Evolutionary conservation across 2,888 invertebrate genomes (phyloP).

Genomic region (Chelonus formosanus): DNA sequence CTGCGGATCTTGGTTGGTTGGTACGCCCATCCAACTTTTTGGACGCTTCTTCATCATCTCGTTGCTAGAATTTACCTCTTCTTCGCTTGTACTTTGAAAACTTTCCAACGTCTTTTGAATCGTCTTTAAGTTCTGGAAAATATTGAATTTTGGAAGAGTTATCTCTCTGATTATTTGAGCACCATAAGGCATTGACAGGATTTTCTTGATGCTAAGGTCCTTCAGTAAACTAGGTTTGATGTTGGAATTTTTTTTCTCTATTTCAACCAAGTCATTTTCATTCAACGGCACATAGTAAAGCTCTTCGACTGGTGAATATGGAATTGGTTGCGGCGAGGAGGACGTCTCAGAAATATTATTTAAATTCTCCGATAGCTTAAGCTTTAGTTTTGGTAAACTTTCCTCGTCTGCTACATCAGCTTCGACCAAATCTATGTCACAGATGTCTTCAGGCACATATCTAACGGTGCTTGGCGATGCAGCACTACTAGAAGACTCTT

Average conservation of each 20-base stretch:
- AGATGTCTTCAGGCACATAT: conserved; percentile 71
- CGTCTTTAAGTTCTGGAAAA: conserved; percentile 48
- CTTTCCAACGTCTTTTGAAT: conserved; percentile 43
- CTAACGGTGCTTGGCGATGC: conserved; percentile 75
- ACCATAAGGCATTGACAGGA: conserved; percentile 76
- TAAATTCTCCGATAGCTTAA: conserved; percentile 2
- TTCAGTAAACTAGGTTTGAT: conserved; percentile 68
- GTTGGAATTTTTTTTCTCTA: not conserved
- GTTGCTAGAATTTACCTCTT: conserved; percentile 10
- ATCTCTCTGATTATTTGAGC: conserved; percentile 67
- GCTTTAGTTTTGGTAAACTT: conserved; percentile 51
- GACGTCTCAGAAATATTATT: conserved; percentile 61
- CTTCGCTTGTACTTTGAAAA: conserved; percentile 22
- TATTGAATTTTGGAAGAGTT: conserved; percentile 48
- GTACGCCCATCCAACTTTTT: conserved; percentile 71
- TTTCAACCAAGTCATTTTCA: not conserved
- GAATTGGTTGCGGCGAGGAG: conserved; percentile 43
- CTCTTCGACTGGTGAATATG: conserved; percentile 47
- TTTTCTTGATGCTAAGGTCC: conserved; percentile 73
- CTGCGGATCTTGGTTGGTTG: conserved; percentile 71
- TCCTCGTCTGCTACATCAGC: conserved; percentile 58
- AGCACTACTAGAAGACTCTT: conserved; percentile 70
- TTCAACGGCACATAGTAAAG: conserved; percentile 47
- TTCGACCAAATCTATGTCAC: conserved; percentile 69
- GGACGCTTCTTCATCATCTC: conserved; percentile 46